Percentiles rank a stretch among this genome's conserved stretches.
phyloP scores from a whole-genome alignment of 2,888 invertebrate species.

The Gymnocheta viridis region DNA sequence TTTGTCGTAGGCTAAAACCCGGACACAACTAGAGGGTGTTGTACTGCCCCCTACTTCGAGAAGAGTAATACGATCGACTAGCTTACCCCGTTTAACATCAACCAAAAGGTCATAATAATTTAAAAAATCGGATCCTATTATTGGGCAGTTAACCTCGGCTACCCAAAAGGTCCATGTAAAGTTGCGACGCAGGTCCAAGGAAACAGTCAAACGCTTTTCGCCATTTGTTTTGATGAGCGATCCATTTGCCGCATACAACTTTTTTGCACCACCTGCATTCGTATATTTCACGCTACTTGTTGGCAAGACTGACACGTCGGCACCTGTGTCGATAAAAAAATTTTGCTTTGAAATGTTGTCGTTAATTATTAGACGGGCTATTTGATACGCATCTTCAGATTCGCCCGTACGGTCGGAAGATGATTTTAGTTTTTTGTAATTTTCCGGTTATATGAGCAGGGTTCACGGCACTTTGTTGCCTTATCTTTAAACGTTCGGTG shows the following conservation, averaged over 20 bases:
- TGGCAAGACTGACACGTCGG: constrained; percentile 16
- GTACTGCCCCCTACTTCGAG: background rate
- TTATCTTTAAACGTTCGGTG: constrained; percentile 41
- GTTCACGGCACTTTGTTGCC: constrained; percentile 19
- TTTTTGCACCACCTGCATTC: background rate
- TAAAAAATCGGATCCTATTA: constrained; percentile 71
- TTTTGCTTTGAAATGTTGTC: background rate
- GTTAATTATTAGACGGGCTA: background rate
- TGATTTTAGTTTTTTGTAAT: background rate
- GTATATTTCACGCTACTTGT: constrained; percentile 7
- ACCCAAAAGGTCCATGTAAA: constrained; percentile 69
- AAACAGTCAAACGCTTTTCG: constrained; percentile 13
- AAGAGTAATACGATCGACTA: constrained; percentile 52
- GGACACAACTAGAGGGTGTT: background rate
- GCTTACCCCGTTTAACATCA: background rate
- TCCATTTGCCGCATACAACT: constrained; percentile 65
- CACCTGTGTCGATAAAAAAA: constrained; percentile 12
- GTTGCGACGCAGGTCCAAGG: constrained; percentile 62
- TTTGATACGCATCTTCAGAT: background rate
- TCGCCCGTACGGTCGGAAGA: background rate
- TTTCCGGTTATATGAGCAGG: background rate
- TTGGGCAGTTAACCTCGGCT: too few species aligned
- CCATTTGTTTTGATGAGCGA: constrained; percentile 62
- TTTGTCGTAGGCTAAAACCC: constrained; percentile 45
- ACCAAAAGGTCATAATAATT: too few species aligned